phyloP scores from a whole-genome alignment of 2,888 invertebrate genomes.

The Thera britannica region DNA sequence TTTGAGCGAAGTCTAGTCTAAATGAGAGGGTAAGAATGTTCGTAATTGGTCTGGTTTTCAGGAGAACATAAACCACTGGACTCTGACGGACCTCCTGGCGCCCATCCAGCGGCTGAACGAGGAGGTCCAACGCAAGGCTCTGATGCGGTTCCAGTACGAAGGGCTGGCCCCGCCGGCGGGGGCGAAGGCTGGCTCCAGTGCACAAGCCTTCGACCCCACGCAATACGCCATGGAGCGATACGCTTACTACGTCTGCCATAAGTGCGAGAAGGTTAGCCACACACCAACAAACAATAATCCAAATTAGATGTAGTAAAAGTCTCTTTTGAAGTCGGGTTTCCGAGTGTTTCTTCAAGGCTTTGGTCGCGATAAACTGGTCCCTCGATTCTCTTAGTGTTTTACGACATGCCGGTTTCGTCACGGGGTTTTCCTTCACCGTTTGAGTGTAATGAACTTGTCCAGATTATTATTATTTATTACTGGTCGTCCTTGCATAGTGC shows the following conservation, averaged over 20 bases:
- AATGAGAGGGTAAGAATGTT: neutral
- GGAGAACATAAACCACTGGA: conserved; percentile 93
- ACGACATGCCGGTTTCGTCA: no score
- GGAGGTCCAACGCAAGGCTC: conserved; percentile 96
- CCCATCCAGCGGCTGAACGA: conserved; percentile 93
- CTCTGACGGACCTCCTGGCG: conserved; percentile 89
- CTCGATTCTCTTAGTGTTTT: no score
- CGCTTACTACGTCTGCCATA: conserved; percentile 98
- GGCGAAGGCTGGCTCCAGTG: conserved; percentile 77
- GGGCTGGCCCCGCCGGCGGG: conserved; percentile 88
- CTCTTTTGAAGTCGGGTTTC: no score
- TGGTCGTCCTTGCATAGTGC: no score
- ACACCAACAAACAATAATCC: no score
- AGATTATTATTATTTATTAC: no score
- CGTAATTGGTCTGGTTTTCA: conserved; percentile 48
- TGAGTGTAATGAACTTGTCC: no score
- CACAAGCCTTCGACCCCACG: conserved; percentile 88
- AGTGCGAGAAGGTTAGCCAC: conserved; percentile 90
- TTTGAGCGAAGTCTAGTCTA: no score
- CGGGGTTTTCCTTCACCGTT: no score
- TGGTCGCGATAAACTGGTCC: no score
- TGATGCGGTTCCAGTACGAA: conserved; percentile 98
- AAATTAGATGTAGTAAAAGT: no score
- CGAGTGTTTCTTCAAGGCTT: no score
- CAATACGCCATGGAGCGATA: conserved; percentile 98